Evolutionary conservation across 2,797 vertebrate species (phyloP).

Genomic region (Phoeniculus purpureus): DNA sequence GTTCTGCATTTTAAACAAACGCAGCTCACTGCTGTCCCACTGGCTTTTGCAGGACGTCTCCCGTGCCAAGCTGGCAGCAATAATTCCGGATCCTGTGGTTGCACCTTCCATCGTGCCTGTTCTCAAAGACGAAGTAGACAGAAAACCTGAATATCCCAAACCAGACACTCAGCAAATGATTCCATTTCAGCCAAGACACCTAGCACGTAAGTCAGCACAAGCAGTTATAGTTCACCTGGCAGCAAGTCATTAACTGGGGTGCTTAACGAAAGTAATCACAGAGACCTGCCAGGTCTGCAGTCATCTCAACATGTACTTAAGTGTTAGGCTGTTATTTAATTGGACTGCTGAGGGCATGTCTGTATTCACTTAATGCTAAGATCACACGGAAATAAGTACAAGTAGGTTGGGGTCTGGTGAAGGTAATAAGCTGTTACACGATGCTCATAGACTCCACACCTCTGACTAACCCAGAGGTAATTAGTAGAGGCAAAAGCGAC

Average conservation of each 20-base stretch:
- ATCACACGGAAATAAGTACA: background rate
- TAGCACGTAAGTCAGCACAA: conserved; percentile 86
- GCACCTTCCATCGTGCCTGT: conserved; percentile 88
- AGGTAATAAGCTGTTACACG: background rate
- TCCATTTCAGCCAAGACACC: conserved; percentile 96
- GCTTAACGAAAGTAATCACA: background rate
- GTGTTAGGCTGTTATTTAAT: background rate
- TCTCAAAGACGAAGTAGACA: conserved; percentile 93
- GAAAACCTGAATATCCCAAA: conserved; percentile 98
- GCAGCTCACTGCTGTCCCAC: conserved; percentile 51
- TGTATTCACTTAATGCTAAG: background rate
- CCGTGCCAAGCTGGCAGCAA: conserved; percentile 91
- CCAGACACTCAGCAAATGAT: conserved; percentile 99
- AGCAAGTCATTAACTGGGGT: background rate
- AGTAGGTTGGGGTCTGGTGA: background rate
- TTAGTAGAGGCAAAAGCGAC: background rate
- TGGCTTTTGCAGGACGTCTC: conserved; percentile 89
- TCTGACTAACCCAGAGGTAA: background rate
- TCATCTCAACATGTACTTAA: background rate
- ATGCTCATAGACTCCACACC: background rate
- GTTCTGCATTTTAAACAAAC: background rate
- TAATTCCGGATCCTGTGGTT: conserved; percentile 94
- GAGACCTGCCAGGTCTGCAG: background rate
- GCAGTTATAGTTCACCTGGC: background rate
- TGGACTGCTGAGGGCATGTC: background rate